phyloP scores from a whole-genome alignment of 2,113 vertebrate genomes.

The Orientallactaga bullata region DNA sequence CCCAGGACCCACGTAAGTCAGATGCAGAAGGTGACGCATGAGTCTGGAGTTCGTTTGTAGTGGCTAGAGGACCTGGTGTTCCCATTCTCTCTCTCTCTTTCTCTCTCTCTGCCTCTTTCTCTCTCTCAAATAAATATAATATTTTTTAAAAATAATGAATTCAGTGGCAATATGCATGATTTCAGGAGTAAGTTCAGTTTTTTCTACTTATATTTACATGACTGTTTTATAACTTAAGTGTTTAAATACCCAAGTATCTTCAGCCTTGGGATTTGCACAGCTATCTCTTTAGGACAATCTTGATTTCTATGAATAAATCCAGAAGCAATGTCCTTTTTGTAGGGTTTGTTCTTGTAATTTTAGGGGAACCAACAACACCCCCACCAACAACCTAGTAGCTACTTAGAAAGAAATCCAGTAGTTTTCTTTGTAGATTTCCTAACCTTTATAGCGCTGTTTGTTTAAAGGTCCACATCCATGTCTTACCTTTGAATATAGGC shows the following conservation, averaged over 20 bases:
- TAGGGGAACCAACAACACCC: neutral
- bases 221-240: constrained; percentile 3
- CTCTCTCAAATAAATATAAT: too few species aligned
- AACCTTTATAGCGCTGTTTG: neutral
- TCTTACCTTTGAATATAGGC: constrained; percentile 98
- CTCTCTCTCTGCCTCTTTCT: too few species aligned
- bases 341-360: constrained; percentile 26
- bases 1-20: too few species aligned
- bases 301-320: neutral
- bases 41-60: too few species aligned
- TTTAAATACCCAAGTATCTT: constrained; percentile 24
- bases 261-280: neutral
- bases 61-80: too few species aligned
- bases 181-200: neutral
- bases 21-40: too few species aligned
- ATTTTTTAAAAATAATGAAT: neutral
- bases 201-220: constrained; percentile 52
- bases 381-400: neutral
- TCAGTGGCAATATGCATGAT: neutral
- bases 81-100: too few species aligned
- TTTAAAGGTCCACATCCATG: neutral
- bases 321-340: constrained; percentile 31
- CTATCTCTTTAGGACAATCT: neutral
- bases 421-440: neutral
- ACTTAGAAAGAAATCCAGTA: constrained; percentile 19